phyloP scores from a whole-genome alignment of 1,140 invertebrate species.

The Tyrophagus putrescentiae region DNA sequence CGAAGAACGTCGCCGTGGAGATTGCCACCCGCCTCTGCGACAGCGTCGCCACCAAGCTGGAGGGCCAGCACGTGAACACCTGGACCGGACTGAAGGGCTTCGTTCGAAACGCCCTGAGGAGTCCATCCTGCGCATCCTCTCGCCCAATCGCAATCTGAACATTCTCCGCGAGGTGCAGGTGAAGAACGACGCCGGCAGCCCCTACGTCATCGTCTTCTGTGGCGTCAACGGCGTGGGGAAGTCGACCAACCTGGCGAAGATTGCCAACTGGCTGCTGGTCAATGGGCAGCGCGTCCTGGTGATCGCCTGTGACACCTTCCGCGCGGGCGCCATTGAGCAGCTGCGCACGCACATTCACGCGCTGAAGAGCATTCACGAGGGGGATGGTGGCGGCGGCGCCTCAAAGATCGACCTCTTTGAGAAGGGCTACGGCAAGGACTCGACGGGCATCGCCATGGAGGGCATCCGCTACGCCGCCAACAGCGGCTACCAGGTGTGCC shows the following conservation, averaged over 20 bases:
- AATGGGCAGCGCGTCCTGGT: constrained; percentile 91
- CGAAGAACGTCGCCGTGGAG: constrained; percentile 93
- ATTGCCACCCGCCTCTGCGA: constrained; percentile 88
- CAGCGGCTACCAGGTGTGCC: constrained; percentile 66
- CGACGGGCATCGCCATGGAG: constrained; percentile 91
- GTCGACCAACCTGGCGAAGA: constrained; percentile 98
- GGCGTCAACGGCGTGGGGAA: constrained; percentile 99
- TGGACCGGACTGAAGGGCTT: constrained; percentile 29
- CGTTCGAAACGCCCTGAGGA: constrained; percentile 35
- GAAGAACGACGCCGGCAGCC: constrained; percentile 54
- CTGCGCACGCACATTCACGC: constrained; percentile 84
- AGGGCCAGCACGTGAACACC: constrained; percentile 45
- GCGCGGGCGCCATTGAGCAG: constrained; percentile 97
- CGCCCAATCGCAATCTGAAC: constrained; percentile 84
- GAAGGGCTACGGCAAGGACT: constrained; percentile 88
- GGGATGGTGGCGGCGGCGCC: constrained; percentile 40
- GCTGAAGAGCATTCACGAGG: constrained; percentile 70
- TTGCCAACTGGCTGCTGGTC: constrained; percentile 98
- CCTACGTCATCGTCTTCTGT: constrained; percentile 94
- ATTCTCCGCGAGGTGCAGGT: constrained; percentile 90
- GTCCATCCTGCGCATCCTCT: constrained; percentile 50
- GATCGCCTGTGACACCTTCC: constrained; percentile 97
- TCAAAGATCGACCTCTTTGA: constrained; percentile 88
- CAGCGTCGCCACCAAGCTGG: constrained; percentile 76
- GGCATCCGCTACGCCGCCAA: constrained; percentile 73